Percentiles rank a stretch among this genome's conserved stretches.
Conservation (phyloP, 2,888 invertebrate genomes). For the Sericinus montela region DNA sequence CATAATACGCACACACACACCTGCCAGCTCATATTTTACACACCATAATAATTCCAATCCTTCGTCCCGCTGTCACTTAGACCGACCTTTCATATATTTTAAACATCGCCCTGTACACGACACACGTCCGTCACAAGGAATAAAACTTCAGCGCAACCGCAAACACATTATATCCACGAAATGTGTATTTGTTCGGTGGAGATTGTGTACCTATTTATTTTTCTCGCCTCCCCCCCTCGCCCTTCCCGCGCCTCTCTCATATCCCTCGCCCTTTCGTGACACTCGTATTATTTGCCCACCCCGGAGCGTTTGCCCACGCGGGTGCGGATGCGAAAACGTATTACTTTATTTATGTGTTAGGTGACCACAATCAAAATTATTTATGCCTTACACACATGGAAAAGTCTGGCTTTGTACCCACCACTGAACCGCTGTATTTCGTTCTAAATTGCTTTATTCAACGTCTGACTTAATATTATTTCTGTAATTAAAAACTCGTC, state of each 20-base stretch:
- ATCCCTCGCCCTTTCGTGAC: constrained; percentile 36
- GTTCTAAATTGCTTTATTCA: constrained; percentile 64
- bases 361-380: constrained; percentile 70
- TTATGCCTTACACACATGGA: constrained; percentile 44
- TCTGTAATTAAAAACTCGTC: constrained; percentile 71
- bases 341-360: constrained; percentile 64
- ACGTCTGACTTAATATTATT: constrained; percentile 69
- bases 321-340: constrained; percentile 43
- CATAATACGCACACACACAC: constrained; percentile 4
- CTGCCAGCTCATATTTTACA: constrained; percentile 11
- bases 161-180: constrained; percentile 68
- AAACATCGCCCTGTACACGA: constrained; percentile 28
- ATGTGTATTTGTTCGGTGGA: constrained; percentile 62
- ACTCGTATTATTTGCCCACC: constrained; percentile 60
- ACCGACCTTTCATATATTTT: constrained; percentile 19
- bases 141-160: constrained; percentile 49
- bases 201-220: constrained; percentile 73
- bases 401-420: background rate
- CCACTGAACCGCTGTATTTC: constrained; percentile 23
- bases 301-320: constrained; percentile 55
- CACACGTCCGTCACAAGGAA: constrained; percentile 46
- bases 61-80: constrained; percentile 12
- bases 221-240: constrained; percentile 36
- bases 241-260: constrained; percentile 21
- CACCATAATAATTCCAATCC: constrained; percentile 11